Evolutionary conservation across 2,888 invertebrate genomes (phyloP).

Genomic region (Tenthredo scrophulariae): DNA sequence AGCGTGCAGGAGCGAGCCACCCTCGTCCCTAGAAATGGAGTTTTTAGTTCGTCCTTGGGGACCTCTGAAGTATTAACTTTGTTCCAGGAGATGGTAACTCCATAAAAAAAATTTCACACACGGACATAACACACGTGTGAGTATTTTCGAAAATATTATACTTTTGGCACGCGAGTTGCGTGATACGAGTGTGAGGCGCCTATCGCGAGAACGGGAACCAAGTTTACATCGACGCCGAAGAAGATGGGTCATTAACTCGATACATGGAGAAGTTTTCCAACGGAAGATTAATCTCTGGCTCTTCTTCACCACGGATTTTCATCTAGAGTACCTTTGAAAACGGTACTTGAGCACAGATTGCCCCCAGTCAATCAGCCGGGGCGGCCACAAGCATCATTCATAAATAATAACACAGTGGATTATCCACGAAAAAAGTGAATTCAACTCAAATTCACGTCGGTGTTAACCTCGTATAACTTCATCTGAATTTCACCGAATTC

Average conservation of each 20-base stretch:
- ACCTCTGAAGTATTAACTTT: conserved; percentile 66
- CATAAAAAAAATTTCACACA: conserved; percentile 61
- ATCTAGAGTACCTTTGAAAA: neutral
- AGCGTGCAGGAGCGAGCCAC: neutral
- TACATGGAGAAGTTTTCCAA: neutral
- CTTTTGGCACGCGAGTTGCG: neutral
- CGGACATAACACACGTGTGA: neutral
- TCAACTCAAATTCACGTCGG: neutral
- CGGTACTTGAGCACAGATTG: conserved; percentile 4
- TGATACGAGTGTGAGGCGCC: no score
- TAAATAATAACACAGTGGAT: neutral
- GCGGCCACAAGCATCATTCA: conserved; percentile 8
- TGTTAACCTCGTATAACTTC: neutral
- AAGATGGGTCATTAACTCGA: conserved; percentile 30
- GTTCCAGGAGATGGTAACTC: conserved; percentile 62
- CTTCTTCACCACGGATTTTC: conserved; percentile 1
- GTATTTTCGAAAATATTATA: neutral
- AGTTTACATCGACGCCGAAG: neutral
- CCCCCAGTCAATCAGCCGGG: conserved; percentile 6
- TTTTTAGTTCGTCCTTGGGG: conserved; percentile 58
- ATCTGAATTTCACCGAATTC: neutral
- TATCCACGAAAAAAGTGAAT: neutral
- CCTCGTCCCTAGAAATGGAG: conserved; percentile 59
- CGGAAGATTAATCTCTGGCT: conserved; percentile 2
- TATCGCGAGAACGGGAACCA: neutral